phyloP scores from a whole-genome alignment of 2,113 vertebrate genomes.

The Suncus etruscus region DNA sequence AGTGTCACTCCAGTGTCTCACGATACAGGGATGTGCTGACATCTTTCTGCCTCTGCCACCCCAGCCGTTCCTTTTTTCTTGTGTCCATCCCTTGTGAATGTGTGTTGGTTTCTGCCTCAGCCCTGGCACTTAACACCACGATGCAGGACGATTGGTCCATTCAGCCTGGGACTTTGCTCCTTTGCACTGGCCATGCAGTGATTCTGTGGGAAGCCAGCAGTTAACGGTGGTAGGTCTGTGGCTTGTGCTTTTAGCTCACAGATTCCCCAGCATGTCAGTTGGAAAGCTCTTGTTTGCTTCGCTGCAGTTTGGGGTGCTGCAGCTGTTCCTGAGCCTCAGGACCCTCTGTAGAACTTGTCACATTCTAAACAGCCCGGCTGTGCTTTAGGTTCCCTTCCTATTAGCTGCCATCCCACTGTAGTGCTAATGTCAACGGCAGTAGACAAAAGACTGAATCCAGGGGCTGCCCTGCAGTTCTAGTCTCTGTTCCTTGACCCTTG shows the following conservation, averaged over 20 bases:
- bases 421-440: not conserved
- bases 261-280: not conserved
- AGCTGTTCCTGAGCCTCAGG: not conserved
- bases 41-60: not conserved
- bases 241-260: not conserved
- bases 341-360: not conserved
- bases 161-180: not conserved
- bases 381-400: accelerated
- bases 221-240: not conserved
- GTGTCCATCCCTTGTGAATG: not conserved
- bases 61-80: not conserved
- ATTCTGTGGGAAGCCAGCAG: not conserved
- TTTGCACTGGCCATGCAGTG: not conserved
- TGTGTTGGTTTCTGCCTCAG: not conserved
- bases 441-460: not conserved
- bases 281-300: not conserved
- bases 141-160: not conserved
- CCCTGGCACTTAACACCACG: not conserved
- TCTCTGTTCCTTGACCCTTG: not conserved
- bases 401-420: not conserved
- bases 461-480: accelerated
- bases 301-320: no score
- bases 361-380: not conserved
- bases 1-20: not conserved
- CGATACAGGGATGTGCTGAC: not conserved